Base-by-base conservation (phyloP, 2,113 vertebrate species). In the Phrynocephalus versicolor region DNA sequence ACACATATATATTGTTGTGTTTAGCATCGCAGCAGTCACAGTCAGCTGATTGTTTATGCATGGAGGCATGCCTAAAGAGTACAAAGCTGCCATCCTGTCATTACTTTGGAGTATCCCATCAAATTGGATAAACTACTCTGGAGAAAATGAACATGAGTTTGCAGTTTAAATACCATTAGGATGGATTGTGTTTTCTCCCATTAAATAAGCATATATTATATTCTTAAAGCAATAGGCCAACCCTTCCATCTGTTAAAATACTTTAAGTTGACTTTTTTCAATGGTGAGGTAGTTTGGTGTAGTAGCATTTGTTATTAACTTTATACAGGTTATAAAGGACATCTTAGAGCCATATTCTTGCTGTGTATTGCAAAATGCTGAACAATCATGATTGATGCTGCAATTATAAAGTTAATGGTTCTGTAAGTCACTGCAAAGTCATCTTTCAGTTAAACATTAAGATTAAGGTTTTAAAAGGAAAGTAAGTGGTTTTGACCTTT, bases 361-460 rank as follows among this genome's bases (percentile, higher is more conserved):
- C 60, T 83, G 16, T 51, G 2, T 79, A 10, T 55, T 84, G 60
- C 25, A 87, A 77, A 88, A 81, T 85, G 3, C 23, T 80, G 25
- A 79, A 85, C 71, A 81, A 85, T 72, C 75, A 57, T 33, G 2
- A 74, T 78, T 77, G 35, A 73, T 41, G 37, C 23, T 73, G 30
- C 5, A 92, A 27, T 64, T 81, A 74, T 4, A 0, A 25, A 91
- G 75, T 84, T 92, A 83, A 60, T 84, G 64, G 13, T 27, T 86
- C 18, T 71, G 16, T 82, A 84, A 88, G 3, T 30, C 14, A 84
- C 65, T 81, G 12, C 15, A 57, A 92, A 88, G 39, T 58, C 55
- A 70, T 87, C 91, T 69, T 69, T 89, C 41, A 88, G 33, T 41
- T 55, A 90, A 57, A 30, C 2, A 70, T 1, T 12, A 83, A 69